Evolutionary conservation across 2,113 vertebrate species (phyloP), one percentile per base, ranked within the genome.

Genomic region (Gymnorhina tibicen): DNA sequence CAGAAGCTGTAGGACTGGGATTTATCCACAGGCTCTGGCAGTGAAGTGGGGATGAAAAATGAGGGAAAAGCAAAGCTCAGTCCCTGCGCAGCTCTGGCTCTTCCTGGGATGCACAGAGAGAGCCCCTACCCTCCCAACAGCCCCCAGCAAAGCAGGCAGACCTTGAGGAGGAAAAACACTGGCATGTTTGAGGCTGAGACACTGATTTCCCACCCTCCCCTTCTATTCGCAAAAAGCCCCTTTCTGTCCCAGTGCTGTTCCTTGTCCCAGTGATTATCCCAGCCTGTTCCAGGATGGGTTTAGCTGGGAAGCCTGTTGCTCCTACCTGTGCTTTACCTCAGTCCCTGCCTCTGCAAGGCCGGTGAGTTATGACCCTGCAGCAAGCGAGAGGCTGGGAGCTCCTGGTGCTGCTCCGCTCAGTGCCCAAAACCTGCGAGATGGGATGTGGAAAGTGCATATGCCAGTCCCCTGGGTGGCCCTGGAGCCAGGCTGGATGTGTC

Each of bases 71-170:
- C 24, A 64, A 73, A 87, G 33, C 28, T 58, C 13, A 11, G 39
- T 17, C 19, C 17, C 26, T 74, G 28, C 3, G 0, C 58, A 73
- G 28, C 24, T 15, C 28, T 1, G 1, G 23, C 27, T 77, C 63
- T 72, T 75, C 28, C 55, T 2, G 3, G 35, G 17, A 14, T 14
- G 5, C 1, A 1, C 0, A 0, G 60, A 66, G 18, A 26, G 24
- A 78, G 18, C 18, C 22, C 30, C 28, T 46, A 35, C 20, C 19
- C 30, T 33, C 52, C 39, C 21, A 33, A 26, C 4, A 83, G 56
- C 27, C 47, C 13, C 5, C 0, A 0, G 63, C 23, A 49, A 69
- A 86, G 66, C 32, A 44, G 64, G 32, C 16, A 53, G 52, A 59
- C 27, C 46, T 50, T 3, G 1, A 46, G 46, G 16, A 56, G 18